A percentile compares a stretch with the other conserved stretches of the same genome.
These are phyloP conservation scores for Stercorarius parasiticus DNA, from an alignment of 2,113 vertebrate species.

Conservation along the genomic window DNA sequence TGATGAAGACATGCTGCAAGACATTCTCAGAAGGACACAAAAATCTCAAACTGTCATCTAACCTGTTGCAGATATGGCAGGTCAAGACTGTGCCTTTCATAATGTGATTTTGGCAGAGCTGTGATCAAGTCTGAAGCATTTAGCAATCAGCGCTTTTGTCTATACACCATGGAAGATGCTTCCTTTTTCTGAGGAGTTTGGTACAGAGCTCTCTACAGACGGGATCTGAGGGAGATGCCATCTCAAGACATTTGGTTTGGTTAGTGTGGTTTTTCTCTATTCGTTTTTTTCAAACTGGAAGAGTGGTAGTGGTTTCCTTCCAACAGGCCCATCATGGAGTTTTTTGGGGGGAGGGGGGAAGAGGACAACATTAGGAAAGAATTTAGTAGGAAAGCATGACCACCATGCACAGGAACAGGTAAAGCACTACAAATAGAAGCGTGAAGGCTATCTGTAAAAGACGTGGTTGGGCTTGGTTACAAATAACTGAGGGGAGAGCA, in stretches of 20 bases:
- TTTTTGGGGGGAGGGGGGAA: no score
- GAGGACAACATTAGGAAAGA: background rate
- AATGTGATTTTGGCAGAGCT: background rate
- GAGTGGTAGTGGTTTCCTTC: background rate
- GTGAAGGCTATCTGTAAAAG: background rate
- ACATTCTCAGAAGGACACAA: background rate
- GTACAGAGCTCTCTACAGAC: background rate
- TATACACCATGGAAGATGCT: background rate
- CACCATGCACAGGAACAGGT: background rate
- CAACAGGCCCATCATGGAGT: background rate
- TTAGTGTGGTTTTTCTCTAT: background rate
- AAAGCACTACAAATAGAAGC: background rate
- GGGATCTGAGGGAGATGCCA: background rate
- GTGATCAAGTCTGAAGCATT: background rate
- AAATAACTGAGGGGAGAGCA: background rate
- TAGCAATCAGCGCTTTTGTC: background rate
- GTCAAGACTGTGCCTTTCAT: background rate
- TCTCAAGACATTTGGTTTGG: background rate
- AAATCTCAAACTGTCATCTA: background rate
- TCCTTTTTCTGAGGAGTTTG: background rate
- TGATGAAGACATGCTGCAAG: background rate
- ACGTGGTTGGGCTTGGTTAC: background rate
- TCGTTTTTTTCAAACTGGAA: background rate
- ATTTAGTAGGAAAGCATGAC: background rate
- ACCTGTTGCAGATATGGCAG: background rate